Evolutionary conservation across 37 sponge, comb jelly and placozoan species (phyloP), one percentile per base, ranked within the genome.

Genomic region (Haliclona indistincta): DNA sequence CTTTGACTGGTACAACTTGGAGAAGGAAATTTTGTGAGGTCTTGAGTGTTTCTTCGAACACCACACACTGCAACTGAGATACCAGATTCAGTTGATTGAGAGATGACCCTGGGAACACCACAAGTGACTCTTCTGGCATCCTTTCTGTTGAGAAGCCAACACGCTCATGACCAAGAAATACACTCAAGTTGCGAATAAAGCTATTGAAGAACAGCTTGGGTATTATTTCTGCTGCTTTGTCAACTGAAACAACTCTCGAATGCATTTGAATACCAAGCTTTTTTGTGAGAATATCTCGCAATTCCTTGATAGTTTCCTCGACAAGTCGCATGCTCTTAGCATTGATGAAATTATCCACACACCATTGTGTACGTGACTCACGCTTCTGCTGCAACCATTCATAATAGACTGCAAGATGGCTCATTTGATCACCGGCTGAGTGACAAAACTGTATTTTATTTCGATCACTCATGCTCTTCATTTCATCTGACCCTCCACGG

Each of bases 251-350:
- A 3, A 82, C 29, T 32, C 28, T 76, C n/a, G 40, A 19, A 1
- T 11, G 33, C 20, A 88, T 17, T 5, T 33, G 23, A 10, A 69
- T 62, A 15, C 49, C 54, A 38, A 76, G 66, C 23, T 56, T 20
- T 22, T 51, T 20, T 3, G 13, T 3, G 28, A 84, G 41, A 39
- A 84, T 81, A 2, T 45, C 6, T 53, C 63, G 35, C 0, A 89
- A 13, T 37, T 89, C 90, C 19, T 71, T 72, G 0, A 89, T 45
- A n/a, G 53, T 67, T 35, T 89, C 81, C 25, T 89, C 79, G 2
- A 89, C 80, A 0, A 84, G 47, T 22, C 76, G 40, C 84, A 89
- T 84, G 69, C 75, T 83, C 39, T 89, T 89, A 8, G 84, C 84
- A 74, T 89, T 89, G 56, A 89, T 62, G 49, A 30, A 80, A 37